Evolutionary conservation across 92 coral and sea anemone species (phyloP).

Genomic region (Zoanthus sansibaricus): DNA sequence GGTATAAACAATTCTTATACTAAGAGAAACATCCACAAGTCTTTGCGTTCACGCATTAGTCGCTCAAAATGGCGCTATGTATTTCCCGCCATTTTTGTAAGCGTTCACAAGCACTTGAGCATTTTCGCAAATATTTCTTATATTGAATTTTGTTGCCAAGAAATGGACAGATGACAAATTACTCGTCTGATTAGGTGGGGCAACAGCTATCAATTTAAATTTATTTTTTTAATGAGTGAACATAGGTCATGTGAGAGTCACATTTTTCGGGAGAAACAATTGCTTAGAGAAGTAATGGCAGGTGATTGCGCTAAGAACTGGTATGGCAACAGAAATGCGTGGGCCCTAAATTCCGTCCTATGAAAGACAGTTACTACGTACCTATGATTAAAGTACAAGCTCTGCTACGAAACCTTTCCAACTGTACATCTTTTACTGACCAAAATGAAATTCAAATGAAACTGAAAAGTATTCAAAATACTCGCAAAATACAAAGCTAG

Average conservation of each 20-base stretch:
- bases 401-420: too few species aligned
- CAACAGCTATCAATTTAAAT: neutral
- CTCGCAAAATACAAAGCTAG: too few species aligned
- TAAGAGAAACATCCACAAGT: neutral
- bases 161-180: neutral
- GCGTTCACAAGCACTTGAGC: neutral
- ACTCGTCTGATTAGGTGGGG: neutral
- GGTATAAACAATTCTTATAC: neutral
- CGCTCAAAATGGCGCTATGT: neutral
- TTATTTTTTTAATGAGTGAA: neutral
- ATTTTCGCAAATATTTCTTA: neutral
- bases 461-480: too few species aligned
- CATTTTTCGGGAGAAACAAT: neutral
- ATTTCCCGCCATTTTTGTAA: neutral
- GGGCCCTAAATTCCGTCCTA: too few species aligned
- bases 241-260: conserved; percentile 6
- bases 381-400: too few species aligned
- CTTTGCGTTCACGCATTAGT: neutral
- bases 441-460: too few species aligned
- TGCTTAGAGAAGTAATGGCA: neutral
- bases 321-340: too few species aligned
- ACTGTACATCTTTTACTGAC: too few species aligned
- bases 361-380: too few species aligned
- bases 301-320: neutral
- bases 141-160: neutral